phyloP scores from a whole-genome alignment of 2,888 invertebrate genomes.

The Lithophane ornitopus region DNA sequence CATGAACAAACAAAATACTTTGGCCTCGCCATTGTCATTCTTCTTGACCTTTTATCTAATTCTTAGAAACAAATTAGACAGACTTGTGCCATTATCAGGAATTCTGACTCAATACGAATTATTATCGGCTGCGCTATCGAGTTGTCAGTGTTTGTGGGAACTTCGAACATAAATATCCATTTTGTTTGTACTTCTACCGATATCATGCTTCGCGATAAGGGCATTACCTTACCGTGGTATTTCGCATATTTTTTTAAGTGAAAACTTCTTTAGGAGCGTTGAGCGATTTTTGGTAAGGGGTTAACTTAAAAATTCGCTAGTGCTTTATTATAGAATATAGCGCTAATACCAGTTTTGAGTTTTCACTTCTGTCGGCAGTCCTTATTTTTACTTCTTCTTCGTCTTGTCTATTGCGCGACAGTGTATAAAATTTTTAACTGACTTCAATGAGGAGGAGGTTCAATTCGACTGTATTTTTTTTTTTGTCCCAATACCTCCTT shows the following conservation, averaged over 20 bases:
- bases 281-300: too few species aligned
- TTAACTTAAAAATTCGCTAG: too few species aligned
- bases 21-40: conserved; percentile 46
- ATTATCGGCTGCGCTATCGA: conserved; percentile 49
- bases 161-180: conserved; percentile 35
- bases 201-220: conserved; percentile 33
- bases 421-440: too few species aligned
- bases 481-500: neutral
- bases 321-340: too few species aligned
- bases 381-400: neutral
- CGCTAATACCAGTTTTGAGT: too few species aligned
- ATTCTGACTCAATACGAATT: conserved; percentile 49
- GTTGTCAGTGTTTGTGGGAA: conserved; percentile 56
- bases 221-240: neutral
- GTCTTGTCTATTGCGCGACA: neutral
- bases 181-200: conserved; percentile 32
- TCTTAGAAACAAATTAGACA: conserved; percentile 51
- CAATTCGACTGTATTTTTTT: too few species aligned
- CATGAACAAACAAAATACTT: conserved; percentile 44
- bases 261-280: too few species aligned
- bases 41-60: conserved; percentile 57
- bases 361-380: too few species aligned
- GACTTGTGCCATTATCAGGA: conserved; percentile 49
- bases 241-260: conserved; percentile 3
- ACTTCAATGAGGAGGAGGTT: too few species aligned